These are phyloP conservation scores for Rhogogaster chlorosoma DNA, from an alignment of 2,888 invertebrate species.

Conservation along the genomic window DNA sequence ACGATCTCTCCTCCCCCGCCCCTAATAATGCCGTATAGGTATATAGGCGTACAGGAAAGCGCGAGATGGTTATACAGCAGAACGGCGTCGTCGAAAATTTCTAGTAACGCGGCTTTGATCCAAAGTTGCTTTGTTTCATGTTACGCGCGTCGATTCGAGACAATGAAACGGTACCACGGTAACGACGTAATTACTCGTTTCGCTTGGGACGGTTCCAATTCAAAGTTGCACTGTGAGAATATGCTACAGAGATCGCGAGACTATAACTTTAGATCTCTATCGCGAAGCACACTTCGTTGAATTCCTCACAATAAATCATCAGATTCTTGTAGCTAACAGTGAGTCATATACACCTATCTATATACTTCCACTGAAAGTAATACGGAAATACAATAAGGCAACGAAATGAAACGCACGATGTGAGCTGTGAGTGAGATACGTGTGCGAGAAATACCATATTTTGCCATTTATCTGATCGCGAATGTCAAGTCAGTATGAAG, in stretches of 20 bases:
- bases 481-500: not conserved
- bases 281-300: not conserved
- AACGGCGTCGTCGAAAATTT: constrained; percentile 28
- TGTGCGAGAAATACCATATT: not conserved
- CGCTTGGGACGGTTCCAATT: constrained; percentile 37
- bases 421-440: not conserved
- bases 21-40: not conserved
- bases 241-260: constrained; percentile 11
- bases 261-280: constrained; percentile 14
- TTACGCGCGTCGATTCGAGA: constrained; percentile 45
- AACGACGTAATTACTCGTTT: constrained; percentile 51
- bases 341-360: not conserved
- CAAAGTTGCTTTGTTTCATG: constrained; percentile 47
- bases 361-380: not conserved
- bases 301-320: not conserved
- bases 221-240: constrained; percentile 30
- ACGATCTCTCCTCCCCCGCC: not conserved
- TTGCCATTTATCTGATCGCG: not conserved
- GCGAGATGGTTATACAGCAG: constrained; percentile 5
- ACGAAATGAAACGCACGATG: not conserved
- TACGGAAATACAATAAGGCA: not conserved
- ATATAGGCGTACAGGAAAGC: not conserved
- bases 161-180: constrained; percentile 45
- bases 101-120: constrained; percentile 49
- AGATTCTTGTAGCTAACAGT: not conserved